Conservation (phyloP, 2,797 vertebrate species). For the Synanceia verrucosa region DNA sequence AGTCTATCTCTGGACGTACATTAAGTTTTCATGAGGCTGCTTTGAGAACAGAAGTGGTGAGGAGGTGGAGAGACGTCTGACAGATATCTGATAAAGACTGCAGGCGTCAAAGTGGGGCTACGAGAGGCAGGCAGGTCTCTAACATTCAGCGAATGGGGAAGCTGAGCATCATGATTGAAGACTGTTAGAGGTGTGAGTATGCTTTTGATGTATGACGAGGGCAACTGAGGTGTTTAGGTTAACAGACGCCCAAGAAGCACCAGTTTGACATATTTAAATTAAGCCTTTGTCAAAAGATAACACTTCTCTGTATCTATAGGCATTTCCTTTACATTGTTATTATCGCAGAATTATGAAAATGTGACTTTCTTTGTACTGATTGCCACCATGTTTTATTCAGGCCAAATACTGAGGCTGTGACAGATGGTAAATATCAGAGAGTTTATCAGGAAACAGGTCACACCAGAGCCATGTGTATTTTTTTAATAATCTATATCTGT, state of each 20-base stretch:
- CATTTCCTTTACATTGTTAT: slow-evolving; percentile 32
- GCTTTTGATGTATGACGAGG: neutral
- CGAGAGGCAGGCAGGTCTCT: neutral
- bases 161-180: slow-evolving; percentile 5
- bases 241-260: neutral
- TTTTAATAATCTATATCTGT: slow-evolving; percentile 4
- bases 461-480: slow-evolving; percentile 30
- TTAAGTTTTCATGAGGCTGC: slow-evolving; percentile 67
- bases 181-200: neutral
- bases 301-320: neutral
- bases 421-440: slow-evolving; percentile 66
- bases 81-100: slow-evolving; percentile 24
- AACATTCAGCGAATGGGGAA: slow-evolving; percentile 23
- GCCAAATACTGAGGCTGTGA: slow-evolving; percentile 41
- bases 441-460: slow-evolving; percentile 63
- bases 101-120: slow-evolving; percentile 3
- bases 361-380: slow-evolving; percentile 64
- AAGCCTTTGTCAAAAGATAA: neutral
- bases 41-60: slow-evolving; percentile 32
- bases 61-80: slow-evolving; percentile 11
- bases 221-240: neutral
- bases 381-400: slow-evolving; percentile 71
- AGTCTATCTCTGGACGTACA: slow-evolving; percentile 36
- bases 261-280: neutral
- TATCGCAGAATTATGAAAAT: slow-evolving; percentile 35